phyloP scores from a whole-genome alignment of 2,113 vertebrate species.

The Nanorana parkeri region DNA sequence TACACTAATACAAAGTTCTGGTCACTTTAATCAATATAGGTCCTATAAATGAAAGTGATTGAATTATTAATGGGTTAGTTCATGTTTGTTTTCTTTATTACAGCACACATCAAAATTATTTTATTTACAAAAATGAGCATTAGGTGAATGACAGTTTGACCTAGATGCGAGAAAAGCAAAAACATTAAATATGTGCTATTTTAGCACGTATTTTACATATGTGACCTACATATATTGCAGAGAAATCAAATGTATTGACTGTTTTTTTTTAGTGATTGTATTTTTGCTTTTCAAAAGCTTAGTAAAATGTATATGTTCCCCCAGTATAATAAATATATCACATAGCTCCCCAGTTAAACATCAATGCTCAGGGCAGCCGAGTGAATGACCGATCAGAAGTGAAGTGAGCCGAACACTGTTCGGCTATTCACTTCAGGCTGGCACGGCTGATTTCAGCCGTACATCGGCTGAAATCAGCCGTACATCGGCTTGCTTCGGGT shows the following conservation, averaged over 20 bases:
- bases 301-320: neutral
- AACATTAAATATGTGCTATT: neutral
- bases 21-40: slow-evolving; percentile 32
- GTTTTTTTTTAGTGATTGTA: neutral
- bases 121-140: slow-evolving; percentile 22
- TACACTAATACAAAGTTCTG: slow-evolving; percentile 28
- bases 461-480: too few species aligned
- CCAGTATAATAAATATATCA: too few species aligned
- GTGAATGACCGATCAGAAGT: too few species aligned
- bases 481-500: too few species aligned
- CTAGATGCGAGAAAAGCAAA: slow-evolving; percentile 1
- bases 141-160: slow-evolving; percentile 14
- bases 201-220: too few species aligned
- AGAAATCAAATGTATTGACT: neutral
- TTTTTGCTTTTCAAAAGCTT: neutral
- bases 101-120: slow-evolving; percentile 20
- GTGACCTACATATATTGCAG: neutral
- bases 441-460: too few species aligned
- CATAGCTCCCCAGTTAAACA: too few species aligned
- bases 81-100: slow-evolving; percentile 36
- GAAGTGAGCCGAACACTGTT: too few species aligned
- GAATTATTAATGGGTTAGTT: slow-evolving; percentile 21
- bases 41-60: slow-evolving; percentile 20
- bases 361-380: too few species aligned
- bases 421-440: too few species aligned